Base-by-base conservation (phyloP, 1,140 invertebrate genomes). In the Hermetia illucens region DNA sequence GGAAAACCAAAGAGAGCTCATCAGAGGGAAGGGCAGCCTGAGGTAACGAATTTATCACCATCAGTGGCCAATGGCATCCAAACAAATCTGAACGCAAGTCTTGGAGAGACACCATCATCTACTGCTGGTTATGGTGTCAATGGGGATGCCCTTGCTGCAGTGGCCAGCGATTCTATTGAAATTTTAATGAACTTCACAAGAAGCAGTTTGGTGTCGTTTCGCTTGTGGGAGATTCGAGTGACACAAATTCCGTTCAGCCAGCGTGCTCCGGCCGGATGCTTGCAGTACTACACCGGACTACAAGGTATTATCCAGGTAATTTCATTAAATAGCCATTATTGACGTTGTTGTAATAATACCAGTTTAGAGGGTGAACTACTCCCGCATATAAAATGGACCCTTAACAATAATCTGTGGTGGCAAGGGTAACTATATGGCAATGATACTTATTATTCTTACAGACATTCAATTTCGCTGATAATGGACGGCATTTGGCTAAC, bases 381-480 rank as follows among this genome's bases (percentile, higher is more conserved):
- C 18, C 4, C 33, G 12, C 18, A 34, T 33, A 22, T 15, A 20
- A 33, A 19, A 13, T 13, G 22, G n/a, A 12, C 3, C 15, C 16
- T 15, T n/a, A 29, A 10, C 1, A 27, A n/a, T 27, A n/a, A 27
- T 32, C 31, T 32, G 6, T 8, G 5, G 9, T 32, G 31, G n/a
- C n/a, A n/a, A n/a, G n/a, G 2, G 19, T 31, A 12, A 42, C 20
- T 20, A 21, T 20, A 24, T 42, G 44, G n/a, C n/a, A n/a, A n/a
- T 15, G 13, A 18, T 44, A 36, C 49, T 20, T 40, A 66, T 72
- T 77, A 17, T 69, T 69, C 2, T 63, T 82, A 27, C 71, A 75
- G 52, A 83, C 80, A 1, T 74, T 85, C 52, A 87, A 87, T 55
- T 86, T 75, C 50, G 73, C 81, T 1, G 73, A 77, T 3, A 87